These are phyloP conservation scores for Calcarius ornatus DNA, from an alignment of 2,113 vertebrate species.

Conservation along the genomic window DNA sequence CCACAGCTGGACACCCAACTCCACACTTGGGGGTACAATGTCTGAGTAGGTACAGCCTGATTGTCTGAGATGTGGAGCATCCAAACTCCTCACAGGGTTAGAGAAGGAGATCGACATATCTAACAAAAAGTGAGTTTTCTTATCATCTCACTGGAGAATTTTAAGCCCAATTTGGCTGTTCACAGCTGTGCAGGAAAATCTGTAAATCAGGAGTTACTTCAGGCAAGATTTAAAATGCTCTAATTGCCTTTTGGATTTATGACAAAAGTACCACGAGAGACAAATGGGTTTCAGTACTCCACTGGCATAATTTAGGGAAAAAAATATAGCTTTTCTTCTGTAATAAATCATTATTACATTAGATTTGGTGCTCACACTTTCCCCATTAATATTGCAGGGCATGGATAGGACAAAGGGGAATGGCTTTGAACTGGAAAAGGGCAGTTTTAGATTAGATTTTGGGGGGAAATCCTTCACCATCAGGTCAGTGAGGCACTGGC, in stretches of 20 bases:
- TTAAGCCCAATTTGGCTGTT: neutral
- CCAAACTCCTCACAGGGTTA: neutral
- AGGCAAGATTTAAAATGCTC: slow-evolving; percentile 53
- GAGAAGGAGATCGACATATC: neutral
- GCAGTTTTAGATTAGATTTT: neutral
- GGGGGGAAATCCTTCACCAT: neutral
- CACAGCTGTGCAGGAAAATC: slow-evolving; percentile 3
- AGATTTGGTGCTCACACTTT: neutral
- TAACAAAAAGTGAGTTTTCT: neutral
- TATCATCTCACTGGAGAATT: neutral
- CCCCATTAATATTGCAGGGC: neutral
- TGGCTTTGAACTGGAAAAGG: neutral
- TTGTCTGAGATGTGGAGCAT: neutral
- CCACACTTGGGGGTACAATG: no score
- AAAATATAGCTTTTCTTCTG: neutral
- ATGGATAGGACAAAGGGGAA: neutral
- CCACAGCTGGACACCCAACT: neutral
- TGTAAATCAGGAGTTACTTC: slow-evolving; percentile 39
- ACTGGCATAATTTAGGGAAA: neutral
- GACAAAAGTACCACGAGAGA: slow-evolving; percentile 54
- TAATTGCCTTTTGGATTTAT: slow-evolving; percentile 63
- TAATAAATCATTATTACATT: neutral
- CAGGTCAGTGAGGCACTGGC: neutral
- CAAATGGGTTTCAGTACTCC: slow-evolving; percentile 13
- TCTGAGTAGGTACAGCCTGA: no score